Percentiles rank a stretch among this genome's conserved stretches.
phyloP scores from a whole-genome alignment of 2,888 invertebrate species.

The Mimumesa dahlbomi region DNA sequence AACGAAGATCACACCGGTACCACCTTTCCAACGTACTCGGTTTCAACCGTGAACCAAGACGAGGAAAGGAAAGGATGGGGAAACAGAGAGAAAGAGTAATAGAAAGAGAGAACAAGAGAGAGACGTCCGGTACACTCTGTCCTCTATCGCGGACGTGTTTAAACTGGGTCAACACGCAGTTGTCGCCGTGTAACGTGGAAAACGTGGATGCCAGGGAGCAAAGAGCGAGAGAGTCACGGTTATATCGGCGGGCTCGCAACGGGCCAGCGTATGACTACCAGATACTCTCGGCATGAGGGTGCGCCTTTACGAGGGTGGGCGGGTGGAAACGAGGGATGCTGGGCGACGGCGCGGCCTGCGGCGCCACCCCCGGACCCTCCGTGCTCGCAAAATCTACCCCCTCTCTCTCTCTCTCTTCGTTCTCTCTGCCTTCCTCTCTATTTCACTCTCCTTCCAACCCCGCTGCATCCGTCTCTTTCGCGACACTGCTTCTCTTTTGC shows the following conservation, averaged over 20 bases:
- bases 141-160: slow-evolving; percentile 3
- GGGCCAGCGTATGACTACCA: slow-evolving; percentile 79
- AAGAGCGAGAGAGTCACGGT: slow-evolving; percentile 44
- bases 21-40: too few relatives aligned
- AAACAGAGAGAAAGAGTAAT: too few relatives aligned
- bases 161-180: slow-evolving; percentile 41
- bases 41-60: too few relatives aligned
- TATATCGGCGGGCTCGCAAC: slow-evolving; percentile 70
- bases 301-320: slow-evolving; percentile 76
- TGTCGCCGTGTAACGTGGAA: slow-evolving; percentile 25
- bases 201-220: slow-evolving; percentile 31
- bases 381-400: slow-evolving; percentile 58
- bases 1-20: background rate
- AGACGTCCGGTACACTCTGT: background rate
- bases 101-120: too few relatives aligned
- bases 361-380: slow-evolving; percentile 74
- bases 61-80: too few relatives aligned
- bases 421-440: slow-evolving; percentile 17
- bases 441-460: slow-evolving; percentile 31
- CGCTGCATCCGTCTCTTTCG: slow-evolving; percentile 47
- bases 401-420: slow-evolving; percentile 7
- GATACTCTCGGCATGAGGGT: slow-evolving; percentile 77
- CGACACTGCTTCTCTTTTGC: slow-evolving; percentile 14
- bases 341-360: slow-evolving; percentile 80
- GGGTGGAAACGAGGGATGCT: slow-evolving; percentile 76